Evolutionary conservation across 2,113 vertebrate species (phyloP).

Genomic region (Protobothrops mucrosquamatus): DNA sequence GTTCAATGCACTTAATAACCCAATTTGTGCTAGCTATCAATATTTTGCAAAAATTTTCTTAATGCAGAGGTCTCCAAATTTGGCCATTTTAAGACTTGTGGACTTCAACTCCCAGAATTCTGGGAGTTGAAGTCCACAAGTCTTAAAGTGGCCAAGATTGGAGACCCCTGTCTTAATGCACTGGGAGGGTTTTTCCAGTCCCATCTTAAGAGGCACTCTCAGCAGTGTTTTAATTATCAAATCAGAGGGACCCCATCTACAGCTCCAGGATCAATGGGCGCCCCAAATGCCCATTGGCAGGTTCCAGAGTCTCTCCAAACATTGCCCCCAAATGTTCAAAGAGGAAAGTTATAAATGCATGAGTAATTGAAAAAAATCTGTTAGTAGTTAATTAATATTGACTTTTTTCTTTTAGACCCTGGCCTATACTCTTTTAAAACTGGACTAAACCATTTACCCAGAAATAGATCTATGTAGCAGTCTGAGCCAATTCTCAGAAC

Average conservation of each 20-base stretch:
- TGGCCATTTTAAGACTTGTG: neutral
- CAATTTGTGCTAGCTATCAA: neutral
- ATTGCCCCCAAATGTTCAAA: neutral
- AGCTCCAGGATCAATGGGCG: neutral
- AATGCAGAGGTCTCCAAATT: neutral
- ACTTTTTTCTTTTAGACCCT: neutral
- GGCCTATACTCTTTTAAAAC: neutral
- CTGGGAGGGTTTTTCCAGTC: neutral
- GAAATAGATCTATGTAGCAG: neutral
- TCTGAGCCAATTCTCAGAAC: neutral
- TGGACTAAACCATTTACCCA: neutral
- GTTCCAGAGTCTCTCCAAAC: neutral
- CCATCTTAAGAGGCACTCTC: neutral
- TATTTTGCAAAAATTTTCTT: neutral
- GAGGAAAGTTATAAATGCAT: neutral
- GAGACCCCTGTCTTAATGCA: neutral
- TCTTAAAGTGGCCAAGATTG: neutral
- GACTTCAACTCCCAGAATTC: neutral
- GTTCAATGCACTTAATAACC: neutral
- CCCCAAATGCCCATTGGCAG: neutral
- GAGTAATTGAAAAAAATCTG: neutral
- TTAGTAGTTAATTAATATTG: neutral
- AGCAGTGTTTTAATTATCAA: neutral
- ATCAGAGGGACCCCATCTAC: neutral
- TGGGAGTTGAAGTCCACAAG: neutral